Base-by-base conservation (phyloP, 2,797 vertebrate genomes). In the Enteromius thamalakanensis region DNA sequence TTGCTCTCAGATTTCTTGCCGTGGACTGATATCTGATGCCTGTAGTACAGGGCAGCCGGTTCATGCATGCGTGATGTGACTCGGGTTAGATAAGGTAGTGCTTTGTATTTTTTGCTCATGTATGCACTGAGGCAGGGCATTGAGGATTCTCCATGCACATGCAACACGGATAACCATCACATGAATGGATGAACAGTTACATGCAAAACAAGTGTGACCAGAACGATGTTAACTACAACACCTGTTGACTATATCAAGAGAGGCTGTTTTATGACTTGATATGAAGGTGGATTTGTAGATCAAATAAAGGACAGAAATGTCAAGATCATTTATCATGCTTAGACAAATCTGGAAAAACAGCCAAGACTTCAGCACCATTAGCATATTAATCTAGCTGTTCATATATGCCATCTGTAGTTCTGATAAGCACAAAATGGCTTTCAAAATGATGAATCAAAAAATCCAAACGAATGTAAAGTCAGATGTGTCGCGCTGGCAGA, bases 131-230 rank as follows among this genome's bases (percentile, higher is more conserved):
- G 29, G 58, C 32, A 72, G 8, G 55, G 71, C 80, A 76, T 23
- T 5, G 23, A 82, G 23, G 81, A 47, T 77, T 69, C 40, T 60
- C 64, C 74, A 70, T 77, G 81, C 81, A 83, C 81, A 70, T 78
- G 65, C 81, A 70, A 83, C 45, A 77, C 14, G 1, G 37, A 58
- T 69, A 60, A 83, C 26, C 55, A 72, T 76, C 47, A 69, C 55
- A 74, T 37, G 45, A 34, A 58, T 14, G 3, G 64, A 69, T 76
- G 62, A 68, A 76, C 1, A 5, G 10, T 32, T 49, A 10, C 81
- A 76, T 76, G 47, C 72, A 82, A 82, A 79, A 76, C 72, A 23
- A 55, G 8, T 67, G 58, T 8, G 47, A 55, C 47, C 60, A 55
- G n/a, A 49, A 53, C 17, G 17, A 82, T 42, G 21, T 62, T 12